Conservation (phyloP, 2,113 vertebrate genomes). For the Ameiurus melas region DNA sequence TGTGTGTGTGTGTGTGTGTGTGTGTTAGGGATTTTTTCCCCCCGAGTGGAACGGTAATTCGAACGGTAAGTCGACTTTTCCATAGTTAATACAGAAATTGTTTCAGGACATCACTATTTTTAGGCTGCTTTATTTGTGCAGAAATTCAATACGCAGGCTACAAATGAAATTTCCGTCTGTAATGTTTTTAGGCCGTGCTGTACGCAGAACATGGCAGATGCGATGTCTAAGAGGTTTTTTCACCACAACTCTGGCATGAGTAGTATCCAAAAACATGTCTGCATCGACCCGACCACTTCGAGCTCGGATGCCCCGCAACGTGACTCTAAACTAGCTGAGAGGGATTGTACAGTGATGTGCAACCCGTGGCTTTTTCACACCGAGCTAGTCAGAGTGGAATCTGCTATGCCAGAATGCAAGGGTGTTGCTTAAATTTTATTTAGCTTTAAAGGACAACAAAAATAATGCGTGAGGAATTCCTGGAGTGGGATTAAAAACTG, state of each 20-base stretch:
- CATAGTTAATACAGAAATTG: not conserved
- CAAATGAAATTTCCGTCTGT: not conserved
- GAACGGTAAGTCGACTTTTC: too few species aligned
- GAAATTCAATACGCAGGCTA: not conserved
- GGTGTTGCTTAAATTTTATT: not conserved
- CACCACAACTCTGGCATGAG: not conserved
- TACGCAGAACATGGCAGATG: not conserved
- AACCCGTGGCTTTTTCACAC: not conserved
- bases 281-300: not conserved
- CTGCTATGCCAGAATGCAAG: not conserved
- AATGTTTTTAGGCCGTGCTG: not conserved
- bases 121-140: not conserved
- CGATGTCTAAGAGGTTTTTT: not conserved
- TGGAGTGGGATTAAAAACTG: not conserved
- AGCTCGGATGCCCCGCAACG: too few species aligned
- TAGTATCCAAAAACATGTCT: not conserved
- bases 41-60: too few species aligned
- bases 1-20: not conserved
- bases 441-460: not conserved
- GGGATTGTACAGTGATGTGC: not conserved
- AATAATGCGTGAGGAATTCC: not conserved
- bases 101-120: not conserved
- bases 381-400: not conserved
- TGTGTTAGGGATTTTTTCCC: not conserved
- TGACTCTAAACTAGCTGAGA: too few species aligned